A percentile compares a stretch with the other conserved stretches of the same genome.
Conservation (phyloP, 2,888 invertebrate species). For the Thera britannica region DNA sequence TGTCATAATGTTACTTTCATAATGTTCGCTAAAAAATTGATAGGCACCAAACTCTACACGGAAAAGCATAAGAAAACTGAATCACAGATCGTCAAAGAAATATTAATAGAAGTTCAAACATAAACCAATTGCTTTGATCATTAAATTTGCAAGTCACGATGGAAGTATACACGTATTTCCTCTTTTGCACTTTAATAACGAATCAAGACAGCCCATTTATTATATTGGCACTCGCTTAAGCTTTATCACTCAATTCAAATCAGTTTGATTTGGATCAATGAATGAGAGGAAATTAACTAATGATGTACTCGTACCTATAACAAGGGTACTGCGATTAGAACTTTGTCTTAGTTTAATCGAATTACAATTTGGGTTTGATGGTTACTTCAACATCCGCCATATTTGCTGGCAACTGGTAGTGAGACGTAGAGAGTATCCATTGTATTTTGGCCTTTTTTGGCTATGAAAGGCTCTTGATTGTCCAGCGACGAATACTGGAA, state of each 20-base stretch:
- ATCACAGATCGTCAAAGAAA: no score
- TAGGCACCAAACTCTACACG: no score
- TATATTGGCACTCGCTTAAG: not conserved
- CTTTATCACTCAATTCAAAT: constrained; percentile 3
- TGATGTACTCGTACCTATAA: not conserved
- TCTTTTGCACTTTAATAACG: not conserved
- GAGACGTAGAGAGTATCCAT: not conserved
- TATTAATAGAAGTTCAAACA: no score
- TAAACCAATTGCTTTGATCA: not conserved
- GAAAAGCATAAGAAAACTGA: no score
- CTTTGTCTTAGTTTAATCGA: constrained; percentile 16
- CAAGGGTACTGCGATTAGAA: constrained; percentile 9
- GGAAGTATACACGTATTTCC: not conserved
- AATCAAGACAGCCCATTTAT: not conserved
- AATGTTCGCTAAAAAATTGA: no score
- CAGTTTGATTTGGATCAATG: not conserved
- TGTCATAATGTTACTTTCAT: no score
- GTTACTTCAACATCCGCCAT: not conserved
- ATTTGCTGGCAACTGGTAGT: not conserved
- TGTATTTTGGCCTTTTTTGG: not conserved
- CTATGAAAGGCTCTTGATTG: no score
- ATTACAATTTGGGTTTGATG: not conserved
- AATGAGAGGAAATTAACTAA: not conserved
- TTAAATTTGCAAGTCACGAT: not conserved
- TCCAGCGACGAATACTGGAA: not conserved